Evolutionary conservation across 1,140 invertebrate genomes (phyloP), one percentile per base, ranked within the genome.

Genomic region (Aphidius ervi): DNA sequence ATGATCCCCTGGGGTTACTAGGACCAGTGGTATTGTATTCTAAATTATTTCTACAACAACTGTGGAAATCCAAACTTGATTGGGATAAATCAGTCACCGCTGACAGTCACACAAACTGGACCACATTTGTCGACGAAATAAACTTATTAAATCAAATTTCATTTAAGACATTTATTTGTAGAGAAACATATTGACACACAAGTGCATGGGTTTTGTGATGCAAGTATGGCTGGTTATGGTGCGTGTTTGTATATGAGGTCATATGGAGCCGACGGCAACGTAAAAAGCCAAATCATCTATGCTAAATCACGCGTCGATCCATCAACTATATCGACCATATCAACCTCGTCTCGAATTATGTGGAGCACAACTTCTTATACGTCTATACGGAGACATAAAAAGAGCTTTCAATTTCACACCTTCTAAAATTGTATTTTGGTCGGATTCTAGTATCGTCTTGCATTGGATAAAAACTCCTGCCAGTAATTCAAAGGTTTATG

Each of bases 121-220:
- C 39, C n/a, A 23, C 46, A 6, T 71, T 68, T 59, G 10, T 23
- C 0, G 10, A 52, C 53, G 46, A 65, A 20, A 43, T 71, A 31
- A 23, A 31, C 3, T 42, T 55, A 5, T 31, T 68, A 4, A 55
- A 64, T 10, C n/a, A 60, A 5, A 45, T 70, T 8, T 48, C 50
- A 9, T 63, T 62, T 20, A 23, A 9, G 60, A 40, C 73, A 77
- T 64, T 56, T 68, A 37, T 45, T 77, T 50, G 5, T 76, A 1
- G 70, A 76, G 60, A 73, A 72, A 8, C 9, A 46, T 7, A 46
- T 7, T 5, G 5, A 56, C 1, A 56, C 58, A 20, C 58, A 74
- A 59, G 16, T 74, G 20, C 70, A 74, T 58, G 73, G 71, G 9
- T 79, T 78, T 61, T 65, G 64, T 20, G 78, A 81, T 66, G 73